Evolutionary conservation across 2,797 vertebrate species (phyloP).

Genomic region (Kryptolebias ocellatus): DNA sequence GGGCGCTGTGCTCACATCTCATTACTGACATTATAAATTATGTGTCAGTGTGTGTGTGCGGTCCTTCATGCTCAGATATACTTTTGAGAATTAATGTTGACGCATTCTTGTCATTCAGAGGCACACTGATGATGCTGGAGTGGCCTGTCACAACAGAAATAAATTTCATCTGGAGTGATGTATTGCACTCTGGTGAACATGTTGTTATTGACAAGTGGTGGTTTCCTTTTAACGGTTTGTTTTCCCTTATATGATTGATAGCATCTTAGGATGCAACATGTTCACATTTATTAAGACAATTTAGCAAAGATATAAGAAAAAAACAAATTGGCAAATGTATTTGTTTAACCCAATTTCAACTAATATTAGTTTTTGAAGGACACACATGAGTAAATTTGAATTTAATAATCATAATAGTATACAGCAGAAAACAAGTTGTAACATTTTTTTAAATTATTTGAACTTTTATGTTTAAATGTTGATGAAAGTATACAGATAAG

Average conservation of each 20-base stretch:
- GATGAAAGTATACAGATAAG: too few species aligned
- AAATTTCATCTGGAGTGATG: constrained; percentile 24
- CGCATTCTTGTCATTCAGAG: constrained; percentile 34
- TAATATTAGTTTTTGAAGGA: too few species aligned
- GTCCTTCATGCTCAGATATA: constrained; percentile 22
- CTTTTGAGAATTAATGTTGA: constrained; percentile 33
- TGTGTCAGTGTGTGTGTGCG: constrained; percentile 4
- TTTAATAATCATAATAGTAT: too few species aligned
- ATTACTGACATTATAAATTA: constrained; percentile 57
- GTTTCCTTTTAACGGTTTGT: constrained; percentile 2
- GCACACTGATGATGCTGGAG: constrained; percentile 31
- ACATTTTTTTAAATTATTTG: too few species aligned
- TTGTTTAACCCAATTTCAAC: too few species aligned
- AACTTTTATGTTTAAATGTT: too few species aligned
- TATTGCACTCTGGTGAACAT: constrained; percentile 2
- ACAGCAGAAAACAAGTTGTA: too few species aligned
- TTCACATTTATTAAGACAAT: not conserved
- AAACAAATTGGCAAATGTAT: too few species aligned
- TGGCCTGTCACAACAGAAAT: constrained; percentile 31
- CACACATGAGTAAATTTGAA: too few species aligned
- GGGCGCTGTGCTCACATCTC: constrained; percentile 61
- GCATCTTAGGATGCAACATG: not conserved
- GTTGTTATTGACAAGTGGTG: constrained; percentile 1
- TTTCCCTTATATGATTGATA: constrained; percentile 19
- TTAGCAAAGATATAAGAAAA: too few species aligned